Base-by-base conservation (phyloP, 1,140 invertebrate genomes). In the Pomacea maculata region DNA sequence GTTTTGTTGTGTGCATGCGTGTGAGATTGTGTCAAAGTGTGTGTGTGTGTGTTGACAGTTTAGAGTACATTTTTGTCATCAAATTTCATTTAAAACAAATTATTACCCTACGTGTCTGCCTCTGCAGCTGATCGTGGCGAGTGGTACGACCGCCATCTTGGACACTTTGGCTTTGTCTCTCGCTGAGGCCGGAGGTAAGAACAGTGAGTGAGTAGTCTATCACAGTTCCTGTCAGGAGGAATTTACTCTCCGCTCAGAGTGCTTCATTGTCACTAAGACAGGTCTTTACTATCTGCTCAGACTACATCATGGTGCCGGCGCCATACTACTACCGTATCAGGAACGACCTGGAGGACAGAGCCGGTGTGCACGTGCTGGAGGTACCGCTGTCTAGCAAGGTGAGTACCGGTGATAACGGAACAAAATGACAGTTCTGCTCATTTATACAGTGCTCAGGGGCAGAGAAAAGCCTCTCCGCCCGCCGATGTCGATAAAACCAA, bases 271-370 rank as follows among this genome's bases (percentile, higher is more conserved):
- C 45, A 65, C 25, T 45, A 29, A 21, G 34, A 0, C 34, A 45
- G 6, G 34, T 45, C 34, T 45, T 45, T 45, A 45, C 21, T 29
- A 17, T 10, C 7, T 21, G 25, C 45, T 15, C 77, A 78, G 77
- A 78, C 10, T 78, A 78, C 54, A 67, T 78, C 64, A 70, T 78
- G 65, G 77, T 78, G 12, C 17, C 77, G 8, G 68, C 75, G 8
- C 80, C 80, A 2, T 82, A 82, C 76, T 82, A 82, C 45, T 82
- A 82, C 45, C 80, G 80, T 21, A 74, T 82, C 70, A 73, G 64
- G 8, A 82, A 78, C n/a, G 77, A 82, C 63, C 8, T 82, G 6
- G 64, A 73, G 34, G 80, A 82, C 63, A 82, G 80, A 54, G 80
- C 80, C 19, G 61, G 80, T 10, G 80, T 82, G 55, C 63, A 82